Evolutionary conservation across 2,888 invertebrate genomes (phyloP).

Genomic region (Callyntrura sp.): DNA sequence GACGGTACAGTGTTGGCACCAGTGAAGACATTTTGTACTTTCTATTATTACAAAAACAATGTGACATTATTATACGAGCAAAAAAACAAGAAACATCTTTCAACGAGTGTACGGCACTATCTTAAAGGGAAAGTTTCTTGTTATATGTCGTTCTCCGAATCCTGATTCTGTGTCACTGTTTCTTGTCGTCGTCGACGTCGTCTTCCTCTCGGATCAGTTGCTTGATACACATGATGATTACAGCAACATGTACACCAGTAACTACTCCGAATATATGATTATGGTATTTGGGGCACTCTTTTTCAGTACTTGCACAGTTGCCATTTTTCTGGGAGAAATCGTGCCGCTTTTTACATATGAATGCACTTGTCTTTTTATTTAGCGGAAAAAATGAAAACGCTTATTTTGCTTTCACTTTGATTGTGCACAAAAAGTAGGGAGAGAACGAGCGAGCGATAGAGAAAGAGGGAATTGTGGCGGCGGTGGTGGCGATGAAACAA

Average conservation of each 20-base stretch:
- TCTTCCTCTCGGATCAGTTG: background rate
- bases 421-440: conserved; percentile 16
- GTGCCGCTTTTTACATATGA: conserved; percentile 20
- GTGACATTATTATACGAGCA: background rate
- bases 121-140: conserved; percentile 1
- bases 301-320: too few species aligned
- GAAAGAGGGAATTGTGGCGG: conserved; percentile 6
- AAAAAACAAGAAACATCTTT: background rate
- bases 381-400: conserved; percentile 42
- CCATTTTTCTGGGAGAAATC: too few species aligned
- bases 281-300: too few species aligned
- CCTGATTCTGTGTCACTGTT: conserved; percentile 11
- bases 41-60: background rate
- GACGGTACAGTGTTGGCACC: background rate
- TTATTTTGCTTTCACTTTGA: conserved; percentile 60
- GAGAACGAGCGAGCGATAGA: background rate
- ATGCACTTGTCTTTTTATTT: conserved; percentile 14
- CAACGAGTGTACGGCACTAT: background rate
- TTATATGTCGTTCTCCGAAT: background rate
- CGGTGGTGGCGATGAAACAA: conserved; percentile 46
- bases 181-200: background rate
- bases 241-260: too few species aligned
- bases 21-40: background rate
- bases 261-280: too few species aligned
- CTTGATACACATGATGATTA: too few species aligned